phyloP scores from a whole-genome alignment of 2,888 invertebrate species.

The Scotopteryx bipunctaria region DNA sequence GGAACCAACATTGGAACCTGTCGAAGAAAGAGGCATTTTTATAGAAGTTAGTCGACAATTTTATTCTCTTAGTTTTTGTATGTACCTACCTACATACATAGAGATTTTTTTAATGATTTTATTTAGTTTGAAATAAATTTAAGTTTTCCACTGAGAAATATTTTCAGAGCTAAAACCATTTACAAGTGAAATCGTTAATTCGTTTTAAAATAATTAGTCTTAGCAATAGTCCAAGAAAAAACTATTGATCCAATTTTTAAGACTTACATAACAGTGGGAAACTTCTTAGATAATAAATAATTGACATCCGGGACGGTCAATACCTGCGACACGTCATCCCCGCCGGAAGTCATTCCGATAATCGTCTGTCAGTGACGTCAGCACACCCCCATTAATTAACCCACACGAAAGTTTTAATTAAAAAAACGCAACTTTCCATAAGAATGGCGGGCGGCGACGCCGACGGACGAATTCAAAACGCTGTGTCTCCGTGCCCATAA shows the following conservation, averaged over 20 bases:
- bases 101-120: too few relatives aligned
- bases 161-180: too few relatives aligned
- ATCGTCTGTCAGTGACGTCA: slow-evolving; percentile 46
- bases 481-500: slow-evolving; percentile 78
- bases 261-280: neutral
- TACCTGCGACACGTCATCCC: slow-evolving; percentile 33
- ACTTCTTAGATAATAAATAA: neutral
- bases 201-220: too few relatives aligned
- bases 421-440: slow-evolving; percentile 73
- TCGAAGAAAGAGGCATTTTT: too few relatives aligned
- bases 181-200: too few relatives aligned
- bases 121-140: too few relatives aligned
- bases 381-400: slow-evolving; percentile 74
- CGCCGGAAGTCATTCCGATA: slow-evolving; percentile 46
- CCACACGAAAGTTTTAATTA: slow-evolving; percentile 79
- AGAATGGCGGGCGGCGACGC: slow-evolving; percentile 67
- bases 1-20: too few relatives aligned
- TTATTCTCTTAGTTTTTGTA: too few relatives aligned
- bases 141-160: too few relatives aligned
- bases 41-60: too few relatives aligned
- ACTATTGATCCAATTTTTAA: neutral
- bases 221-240: neutral
- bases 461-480: slow-evolving; percentile 77
- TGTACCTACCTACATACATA: too few relatives aligned
- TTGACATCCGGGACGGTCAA: slow-evolving; percentile 10